These are phyloP conservation scores for Trinorchestia longiramus DNA, from an alignment of 1,140 invertebrate species.

Conservation along the genomic window DNA sequence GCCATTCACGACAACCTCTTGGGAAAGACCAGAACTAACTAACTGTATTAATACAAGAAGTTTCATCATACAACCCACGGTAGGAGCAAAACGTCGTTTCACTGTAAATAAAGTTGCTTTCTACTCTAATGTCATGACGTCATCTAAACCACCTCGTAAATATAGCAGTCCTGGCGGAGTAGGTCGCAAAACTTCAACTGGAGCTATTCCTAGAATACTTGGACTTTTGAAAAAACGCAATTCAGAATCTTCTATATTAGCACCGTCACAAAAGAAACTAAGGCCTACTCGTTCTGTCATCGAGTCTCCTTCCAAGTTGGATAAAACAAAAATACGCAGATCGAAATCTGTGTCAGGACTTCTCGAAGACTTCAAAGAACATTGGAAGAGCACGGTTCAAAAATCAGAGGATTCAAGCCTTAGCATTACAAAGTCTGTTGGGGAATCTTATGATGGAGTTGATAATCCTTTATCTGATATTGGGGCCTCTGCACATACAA, in stretches of 20 bases:
- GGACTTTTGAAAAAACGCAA: conserved; percentile 7
- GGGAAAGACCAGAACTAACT: conserved; percentile 5
- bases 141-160: not conserved
- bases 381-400: not conserved
- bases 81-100: not conserved
- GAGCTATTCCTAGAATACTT: not conserved
- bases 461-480: not conserved
- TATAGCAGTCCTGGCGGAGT: not conserved
- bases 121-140: conserved; percentile 20
- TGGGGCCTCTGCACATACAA: not conserved
- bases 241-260: not conserved
- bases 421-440: not conserved
- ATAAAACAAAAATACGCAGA: not conserved
- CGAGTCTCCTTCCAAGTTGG: not conserved
- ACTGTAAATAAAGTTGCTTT: conserved; percentile 23
- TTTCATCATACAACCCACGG: not conserved
- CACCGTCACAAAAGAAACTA: not conserved
- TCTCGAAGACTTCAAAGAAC: not conserved
- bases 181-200: not conserved
- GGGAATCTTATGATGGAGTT: not conserved
- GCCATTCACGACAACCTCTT: not conserved
- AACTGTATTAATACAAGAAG: not conserved
- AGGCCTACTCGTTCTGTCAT: not conserved
- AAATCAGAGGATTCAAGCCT: not conserved
- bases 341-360: not conserved